These are phyloP conservation scores for Brachionichthys hirsutus DNA, from an alignment of 2,113 vertebrate species.

Conservation along the genomic window DNA sequence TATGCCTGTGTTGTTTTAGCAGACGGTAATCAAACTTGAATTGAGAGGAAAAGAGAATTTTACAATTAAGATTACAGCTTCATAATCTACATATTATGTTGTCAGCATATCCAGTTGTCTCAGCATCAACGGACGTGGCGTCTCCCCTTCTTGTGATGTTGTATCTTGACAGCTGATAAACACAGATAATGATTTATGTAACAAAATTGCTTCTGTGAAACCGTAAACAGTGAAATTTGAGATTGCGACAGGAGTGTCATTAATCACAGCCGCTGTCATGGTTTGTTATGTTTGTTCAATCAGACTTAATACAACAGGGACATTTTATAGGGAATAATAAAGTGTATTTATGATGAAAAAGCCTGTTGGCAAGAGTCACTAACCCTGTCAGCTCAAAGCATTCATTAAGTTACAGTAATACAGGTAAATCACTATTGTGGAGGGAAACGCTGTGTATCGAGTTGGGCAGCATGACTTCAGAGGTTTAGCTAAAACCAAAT, in stretches of 20 bases:
- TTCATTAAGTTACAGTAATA: conserved; percentile 45
- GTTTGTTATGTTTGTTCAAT: conserved; percentile 56
- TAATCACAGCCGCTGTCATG: conserved; percentile 60
- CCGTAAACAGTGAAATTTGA: conserved; percentile 60
- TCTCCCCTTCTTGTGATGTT: conserved; percentile 22
- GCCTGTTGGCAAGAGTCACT: conserved; percentile 38
- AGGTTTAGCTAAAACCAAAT: conserved; percentile 39
- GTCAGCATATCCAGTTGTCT: conserved; percentile 25
- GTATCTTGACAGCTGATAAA: conserved; percentile 52
- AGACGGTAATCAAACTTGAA: conserved; percentile 15
- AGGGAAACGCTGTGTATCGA: conserved; percentile 29
- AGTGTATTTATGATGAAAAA: conserved; percentile 49
- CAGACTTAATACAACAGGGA: conserved; percentile 49
- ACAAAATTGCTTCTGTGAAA: conserved; percentile 46
- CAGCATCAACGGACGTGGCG: conserved; percentile 15
- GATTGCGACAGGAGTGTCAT: conserved; percentile 46
- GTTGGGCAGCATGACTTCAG: conserved; percentile 21
- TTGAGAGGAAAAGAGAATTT: conserved; percentile 4
- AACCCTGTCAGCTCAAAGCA: conserved; percentile 53
- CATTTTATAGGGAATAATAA: conserved; percentile 56
- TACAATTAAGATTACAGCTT: conserved; percentile 10
- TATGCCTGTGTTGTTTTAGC: conserved; percentile 14
- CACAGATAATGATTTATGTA: conserved; percentile 65
- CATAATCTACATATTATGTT: conserved; percentile 23
- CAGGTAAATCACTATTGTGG: conserved; percentile 50